These are phyloP conservation scores for Agriopis aurantiaria DNA, from an alignment of 2,888 invertebrate genomes.

Conservation along the genomic window DNA sequence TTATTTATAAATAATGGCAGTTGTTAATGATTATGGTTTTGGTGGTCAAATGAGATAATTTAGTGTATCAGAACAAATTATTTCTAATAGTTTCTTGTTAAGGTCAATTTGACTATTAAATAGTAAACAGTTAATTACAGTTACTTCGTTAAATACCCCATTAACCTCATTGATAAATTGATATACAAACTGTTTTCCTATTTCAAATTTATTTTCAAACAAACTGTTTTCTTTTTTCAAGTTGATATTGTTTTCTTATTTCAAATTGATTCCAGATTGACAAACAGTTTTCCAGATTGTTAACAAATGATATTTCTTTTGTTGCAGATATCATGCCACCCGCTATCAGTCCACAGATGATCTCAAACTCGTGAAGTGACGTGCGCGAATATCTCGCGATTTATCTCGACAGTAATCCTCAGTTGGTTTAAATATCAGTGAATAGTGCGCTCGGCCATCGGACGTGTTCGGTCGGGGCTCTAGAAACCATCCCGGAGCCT, in stretches of 20 bases:
- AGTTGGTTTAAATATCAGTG: constrained; percentile 50
- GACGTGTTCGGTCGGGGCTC: constrained; percentile 52
- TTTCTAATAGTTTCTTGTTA: constrained; percentile 13
- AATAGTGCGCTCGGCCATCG: constrained; percentile 51
- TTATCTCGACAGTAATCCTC: constrained; percentile 41
- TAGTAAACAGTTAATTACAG: constrained; percentile 24
- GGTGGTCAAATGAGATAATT: no score
- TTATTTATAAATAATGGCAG: no score
- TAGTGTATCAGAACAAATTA: constrained; percentile 4
- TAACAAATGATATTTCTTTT: constrained; percentile 55
- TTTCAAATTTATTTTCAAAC: no score
- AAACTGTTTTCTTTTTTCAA: no score
- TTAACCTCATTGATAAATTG: constrained; percentile 28
- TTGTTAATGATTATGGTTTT: no score
- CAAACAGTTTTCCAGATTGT: constrained; percentile 47
- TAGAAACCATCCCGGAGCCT: constrained; percentile 48
- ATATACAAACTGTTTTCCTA: no score
- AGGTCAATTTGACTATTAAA: constrained; percentile 26
- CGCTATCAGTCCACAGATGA: constrained; percentile 71
- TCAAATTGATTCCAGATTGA: constrained; percentile 30
- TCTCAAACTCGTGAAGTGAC: constrained; percentile 54
- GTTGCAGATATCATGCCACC: constrained; percentile 79
- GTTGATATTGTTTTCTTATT: no score
- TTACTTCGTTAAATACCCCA: constrained; percentile 23
- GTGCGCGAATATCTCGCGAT: constrained; percentile 45